A percentile compares a stretch with the other conserved stretches of the same genome.
Evolutionary conservation across 35 echinoderm and acorn worm genomes (phyloP).

Genomic region (Holothuria glaberrima): DNA sequence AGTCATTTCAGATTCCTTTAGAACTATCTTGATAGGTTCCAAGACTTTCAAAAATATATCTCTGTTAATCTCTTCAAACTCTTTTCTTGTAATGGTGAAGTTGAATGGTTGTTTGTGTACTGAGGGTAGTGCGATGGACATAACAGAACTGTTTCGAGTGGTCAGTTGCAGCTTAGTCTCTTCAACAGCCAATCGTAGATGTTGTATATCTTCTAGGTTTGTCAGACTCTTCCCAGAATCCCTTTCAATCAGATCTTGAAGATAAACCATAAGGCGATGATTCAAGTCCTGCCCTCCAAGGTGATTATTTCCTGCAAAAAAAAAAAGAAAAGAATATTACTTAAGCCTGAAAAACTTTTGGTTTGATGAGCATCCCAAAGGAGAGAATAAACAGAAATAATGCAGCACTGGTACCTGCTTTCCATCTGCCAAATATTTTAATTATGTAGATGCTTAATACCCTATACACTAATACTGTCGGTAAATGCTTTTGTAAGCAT

Average conservation of each 20-base stretch:
- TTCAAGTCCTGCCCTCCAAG: slow-evolving; percentile 91
- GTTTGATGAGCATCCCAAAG: too few species aligned
- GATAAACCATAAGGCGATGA: slow-evolving; percentile 53
- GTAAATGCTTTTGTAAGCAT: too few species aligned
- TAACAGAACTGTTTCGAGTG: not conserved
- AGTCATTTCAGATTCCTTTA: slow-evolving; percentile 64
- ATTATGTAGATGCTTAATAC: too few species aligned
- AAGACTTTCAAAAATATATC: slow-evolving; percentile 84
- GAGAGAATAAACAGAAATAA: too few species aligned
- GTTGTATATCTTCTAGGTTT: slow-evolving; percentile 75
- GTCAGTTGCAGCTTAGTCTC: slow-evolving; percentile 80
- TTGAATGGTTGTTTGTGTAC: slow-evolving; percentile 39
- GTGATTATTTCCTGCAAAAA: slow-evolving; percentile 81
- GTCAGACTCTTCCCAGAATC: slow-evolving; percentile 43
- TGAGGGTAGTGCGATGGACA: slow-evolving; percentile 56
- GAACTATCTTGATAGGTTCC: slow-evolving; percentile 71
- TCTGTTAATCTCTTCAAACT: slow-evolving; percentile 76
- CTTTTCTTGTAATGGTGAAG: slow-evolving; percentile 61
- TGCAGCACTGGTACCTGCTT: too few species aligned
- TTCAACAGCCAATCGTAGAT: slow-evolving; percentile 73
- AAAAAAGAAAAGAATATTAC: not conserved
- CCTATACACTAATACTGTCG: too few species aligned
- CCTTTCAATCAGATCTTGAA: slow-evolving; percentile 62
- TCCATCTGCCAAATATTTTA: too few species aligned
- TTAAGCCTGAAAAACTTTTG: too few species aligned